phyloP scores from a whole-genome alignment of 64 coral and sea anemone genomes.

The Porites australiensis region DNA sequence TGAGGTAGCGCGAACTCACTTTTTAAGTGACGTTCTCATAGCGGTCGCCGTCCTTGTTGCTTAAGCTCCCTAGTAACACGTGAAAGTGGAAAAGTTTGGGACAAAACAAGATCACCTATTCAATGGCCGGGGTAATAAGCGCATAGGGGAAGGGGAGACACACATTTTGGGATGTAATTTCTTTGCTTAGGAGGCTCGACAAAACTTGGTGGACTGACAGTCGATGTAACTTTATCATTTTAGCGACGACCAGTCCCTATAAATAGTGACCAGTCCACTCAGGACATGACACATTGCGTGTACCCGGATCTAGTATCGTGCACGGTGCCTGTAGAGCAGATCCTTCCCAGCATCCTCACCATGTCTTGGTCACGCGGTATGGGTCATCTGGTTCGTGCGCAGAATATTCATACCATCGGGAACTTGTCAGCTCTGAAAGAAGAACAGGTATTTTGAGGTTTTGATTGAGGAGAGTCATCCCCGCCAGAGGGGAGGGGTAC shows the following conservation, averaged over 20 bases:
- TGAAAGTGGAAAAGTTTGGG: too few species aligned
- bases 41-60: too few species aligned
- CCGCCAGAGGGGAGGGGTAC: too few species aligned
- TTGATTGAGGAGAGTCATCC: background rate
- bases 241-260: conserved; percentile 19
- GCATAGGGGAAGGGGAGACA: too few species aligned
- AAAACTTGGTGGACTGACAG: too few species aligned
- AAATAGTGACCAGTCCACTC: background rate
- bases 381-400: conserved; percentile 95
- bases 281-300: conserved; percentile 50
- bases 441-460: conserved; percentile 55
- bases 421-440: conserved; percentile 92
- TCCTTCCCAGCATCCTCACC: conserved; percentile 85
- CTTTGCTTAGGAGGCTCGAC: too few species aligned
- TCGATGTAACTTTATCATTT: background rate
- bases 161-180: too few species aligned
- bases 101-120: too few species aligned
- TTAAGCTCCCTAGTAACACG: too few species aligned
- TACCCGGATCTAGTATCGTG: conserved; percentile 92
- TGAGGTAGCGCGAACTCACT: too few species aligned
- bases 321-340: conserved; percentile 92
- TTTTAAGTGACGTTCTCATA: too few species aligned
- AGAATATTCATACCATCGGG: conserved; percentile 97
- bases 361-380: conserved; percentile 97
- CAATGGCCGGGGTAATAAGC: too few species aligned